Base-by-base conservation (phyloP, 2,113 vertebrate species). In the Chaetodon auriga region DNA sequence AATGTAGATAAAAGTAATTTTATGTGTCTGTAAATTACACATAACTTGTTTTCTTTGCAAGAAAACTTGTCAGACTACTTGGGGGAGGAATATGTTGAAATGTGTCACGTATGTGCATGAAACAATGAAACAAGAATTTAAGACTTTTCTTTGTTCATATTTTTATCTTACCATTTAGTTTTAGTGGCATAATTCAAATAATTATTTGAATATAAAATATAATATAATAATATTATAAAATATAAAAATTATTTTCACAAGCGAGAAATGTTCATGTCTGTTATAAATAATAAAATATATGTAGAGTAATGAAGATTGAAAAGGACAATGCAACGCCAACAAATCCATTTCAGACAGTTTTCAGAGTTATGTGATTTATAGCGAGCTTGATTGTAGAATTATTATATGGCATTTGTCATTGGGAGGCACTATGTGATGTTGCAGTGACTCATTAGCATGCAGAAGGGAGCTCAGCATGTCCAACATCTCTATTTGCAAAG, bases 371-470 rank as follows among this genome's bases (percentile, higher is more conserved):
- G 43, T 48, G 23, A 60, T 75, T 84, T 53, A 13, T 18, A 38
- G 6, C 43, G 16, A 30, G 62, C 5, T 35, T 72, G 46, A 30
- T 30, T 30, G 30, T 30, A 30, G 30, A 30, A 30, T 23, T 64
- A 23, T 41, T 64, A 46, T 45, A 38, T 48, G 16, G 30, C 35
- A 69, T 78, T 63, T 64, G 19, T 80, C 30, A 30, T 35, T 49
- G 15, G 25, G 12, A 72, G 36, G 5, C 36, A 46, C 13, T 55
- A 7, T 68, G 23, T 46, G 1, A 81, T 61, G 58, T 48, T 78
- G 53, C 76, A 21, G 23, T 63, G 7, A 46, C 63, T 86, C 72
- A 87, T 87, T 80, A 69, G 57, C 65, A 83, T 90, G 75, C 71
- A 83, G 72, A 45, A 46, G 51, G 73, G 18, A 38, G 38, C 71